A percentile compares a stretch with the other conserved stretches of the same genome.
Conservation (phyloP, 2,888 invertebrate species). For the Euphydryas editha region DNA sequence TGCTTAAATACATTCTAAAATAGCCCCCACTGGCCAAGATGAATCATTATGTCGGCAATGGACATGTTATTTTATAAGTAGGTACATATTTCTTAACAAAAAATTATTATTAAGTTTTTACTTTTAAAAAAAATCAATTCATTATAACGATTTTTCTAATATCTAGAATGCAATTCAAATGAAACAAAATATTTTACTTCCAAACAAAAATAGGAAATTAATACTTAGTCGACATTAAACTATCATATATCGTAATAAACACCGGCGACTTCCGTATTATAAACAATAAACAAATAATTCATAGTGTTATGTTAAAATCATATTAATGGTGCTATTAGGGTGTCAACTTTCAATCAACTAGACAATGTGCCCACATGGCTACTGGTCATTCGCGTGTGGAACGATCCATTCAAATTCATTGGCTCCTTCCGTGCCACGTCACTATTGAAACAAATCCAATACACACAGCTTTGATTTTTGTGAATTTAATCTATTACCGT, state of each 20-base stretch:
- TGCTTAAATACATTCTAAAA: too few species aligned
- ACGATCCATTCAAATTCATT: constrained; percentile 18
- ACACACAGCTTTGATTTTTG: neutral
- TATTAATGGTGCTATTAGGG: constrained; percentile 9
- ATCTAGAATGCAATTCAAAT: too few species aligned
- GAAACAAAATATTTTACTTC: too few species aligned
- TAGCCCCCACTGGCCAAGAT: too few species aligned
- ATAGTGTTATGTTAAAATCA: constrained; percentile 8
- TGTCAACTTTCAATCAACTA: constrained; percentile 26
- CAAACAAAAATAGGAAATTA: neutral
- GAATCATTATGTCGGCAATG: too few species aligned
- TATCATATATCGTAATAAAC: constrained; percentile 2
- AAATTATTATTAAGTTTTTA: too few species aligned
- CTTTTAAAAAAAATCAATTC: too few species aligned
- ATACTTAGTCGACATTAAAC: neutral
- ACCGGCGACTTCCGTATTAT: neutral
- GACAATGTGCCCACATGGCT: constrained; percentile 25
- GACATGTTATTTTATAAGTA: too few species aligned
- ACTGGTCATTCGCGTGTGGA: constrained; percentile 14
- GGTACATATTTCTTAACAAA: too few species aligned
- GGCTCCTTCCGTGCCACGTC: constrained; percentile 4
- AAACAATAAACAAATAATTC: neutral
- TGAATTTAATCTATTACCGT: neutral
- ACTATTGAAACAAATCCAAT: constrained; percentile 3
- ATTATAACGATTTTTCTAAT: too few species aligned